A percentile compares a stretch with the other conserved stretches of the same genome.
Evolutionary conservation across 2,888 invertebrate genomes (phyloP).

Genomic region (Aleiodes alternator): DNA sequence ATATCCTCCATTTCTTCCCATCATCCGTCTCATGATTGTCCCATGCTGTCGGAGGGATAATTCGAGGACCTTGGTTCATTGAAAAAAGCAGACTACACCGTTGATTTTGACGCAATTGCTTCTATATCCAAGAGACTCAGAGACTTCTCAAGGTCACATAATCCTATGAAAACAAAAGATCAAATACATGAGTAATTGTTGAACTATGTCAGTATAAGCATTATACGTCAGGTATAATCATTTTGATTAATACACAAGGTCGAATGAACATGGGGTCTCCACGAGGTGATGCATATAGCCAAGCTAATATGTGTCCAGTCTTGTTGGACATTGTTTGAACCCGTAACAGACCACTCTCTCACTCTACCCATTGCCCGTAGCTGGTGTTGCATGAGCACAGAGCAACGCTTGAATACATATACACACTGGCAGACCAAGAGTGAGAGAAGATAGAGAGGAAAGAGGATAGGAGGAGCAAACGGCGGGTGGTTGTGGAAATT

Average conservation of each 20-base stretch:
- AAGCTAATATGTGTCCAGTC: slow-evolving; percentile 72
- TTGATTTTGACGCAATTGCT: too few relatives aligned
- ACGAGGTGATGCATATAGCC: slow-evolving; percentile 57
- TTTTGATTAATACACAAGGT: slow-evolving; percentile 63
- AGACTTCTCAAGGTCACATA: not conserved
- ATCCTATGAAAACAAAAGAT: not conserved
- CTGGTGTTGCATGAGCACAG: slow-evolving; percentile 2
- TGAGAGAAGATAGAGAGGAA: slow-evolving; percentile 28
- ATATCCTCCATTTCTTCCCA: not conserved
- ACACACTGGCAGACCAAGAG: slow-evolving; percentile 29
- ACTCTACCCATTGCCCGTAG: slow-evolving; percentile 18
- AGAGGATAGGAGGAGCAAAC: slow-evolving; percentile 42
- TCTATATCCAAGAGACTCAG: not conserved
- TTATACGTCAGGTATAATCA: slow-evolving; percentile 49
- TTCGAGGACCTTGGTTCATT: not conserved
- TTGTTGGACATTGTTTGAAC: slow-evolving; percentile 74
- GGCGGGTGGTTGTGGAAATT: slow-evolving; percentile 48
- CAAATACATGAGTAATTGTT: not conserved
- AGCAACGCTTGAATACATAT: slow-evolving; percentile 5
- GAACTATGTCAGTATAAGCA: not conserved
- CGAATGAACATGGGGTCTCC: slow-evolving; percentile 44
- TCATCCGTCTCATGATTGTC: slow-evolving; percentile 2
- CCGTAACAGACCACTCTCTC: slow-evolving; percentile 53
- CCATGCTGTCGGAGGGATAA: not conserved
- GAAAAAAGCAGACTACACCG: too few relatives aligned